phyloP scores from a whole-genome alignment of 1,140 invertebrate genomes.

The Leptoteleia sp. region DNA sequence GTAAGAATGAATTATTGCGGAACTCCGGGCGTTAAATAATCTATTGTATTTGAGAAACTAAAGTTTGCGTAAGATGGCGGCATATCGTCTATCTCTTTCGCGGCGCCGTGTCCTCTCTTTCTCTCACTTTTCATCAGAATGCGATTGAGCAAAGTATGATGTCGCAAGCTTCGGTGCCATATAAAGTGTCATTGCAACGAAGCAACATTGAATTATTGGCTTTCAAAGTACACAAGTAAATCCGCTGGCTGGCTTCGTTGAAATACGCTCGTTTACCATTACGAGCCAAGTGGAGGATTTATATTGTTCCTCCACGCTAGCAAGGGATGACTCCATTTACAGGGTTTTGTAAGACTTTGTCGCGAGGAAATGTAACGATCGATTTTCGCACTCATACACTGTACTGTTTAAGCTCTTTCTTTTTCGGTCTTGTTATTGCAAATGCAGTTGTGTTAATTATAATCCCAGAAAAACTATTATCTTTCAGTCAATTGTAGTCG shows the following conservation, averaged over 20 bases:
- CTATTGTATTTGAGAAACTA: too few relatives aligned
- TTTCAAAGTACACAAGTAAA: conserved; percentile 76
- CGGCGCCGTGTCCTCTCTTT: too few relatives aligned
- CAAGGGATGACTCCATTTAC: conserved; percentile 58
- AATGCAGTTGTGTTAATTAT: conserved; percentile 30
- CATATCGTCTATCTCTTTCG: too few relatives aligned
- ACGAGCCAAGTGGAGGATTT: conserved; percentile 74
- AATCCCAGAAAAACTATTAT: conserved; percentile 14
- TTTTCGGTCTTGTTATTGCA: conserved; percentile 20
- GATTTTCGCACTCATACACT: conserved; percentile 37
- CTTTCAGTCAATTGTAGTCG: conserved; percentile 5
- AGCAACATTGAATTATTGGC: conserved; percentile 79
- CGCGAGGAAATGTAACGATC: conserved; percentile 53
- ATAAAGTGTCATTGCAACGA: conserved; percentile 76
- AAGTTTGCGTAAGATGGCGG: too few relatives aligned
- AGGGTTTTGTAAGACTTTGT: conserved; percentile 58
- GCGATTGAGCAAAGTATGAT: too few relatives aligned
- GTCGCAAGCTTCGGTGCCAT: too few relatives aligned
- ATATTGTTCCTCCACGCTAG: conserved; percentile 52
- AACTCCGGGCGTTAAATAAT: too few relatives aligned
- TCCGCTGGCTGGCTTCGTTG: conserved; percentile 75
- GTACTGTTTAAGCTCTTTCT: conserved; percentile 21
- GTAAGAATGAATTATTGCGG: too few relatives aligned
- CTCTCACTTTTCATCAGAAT: too few relatives aligned
- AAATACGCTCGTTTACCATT: conserved; percentile 67